Percentiles rank a stretch among this genome's conserved stretches.
Conservation (phyloP, 2,888 invertebrate species). For the Eupsilia transversa region DNA sequence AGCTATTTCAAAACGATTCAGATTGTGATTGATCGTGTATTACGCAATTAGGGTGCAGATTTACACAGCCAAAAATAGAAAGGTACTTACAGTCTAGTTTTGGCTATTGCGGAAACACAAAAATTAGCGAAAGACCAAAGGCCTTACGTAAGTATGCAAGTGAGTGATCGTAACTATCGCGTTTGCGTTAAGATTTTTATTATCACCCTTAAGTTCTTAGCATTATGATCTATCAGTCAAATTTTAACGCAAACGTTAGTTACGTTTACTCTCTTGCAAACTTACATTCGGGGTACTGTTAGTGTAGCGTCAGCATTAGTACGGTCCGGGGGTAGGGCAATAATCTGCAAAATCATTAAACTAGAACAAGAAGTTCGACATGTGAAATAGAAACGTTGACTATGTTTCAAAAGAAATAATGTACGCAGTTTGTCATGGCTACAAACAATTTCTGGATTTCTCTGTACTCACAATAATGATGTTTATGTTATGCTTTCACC, state of each 20-base stretch:
- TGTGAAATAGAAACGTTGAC: neutral
- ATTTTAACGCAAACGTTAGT: too few species aligned
- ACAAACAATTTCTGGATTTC: neutral
- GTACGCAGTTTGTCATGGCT: neutral
- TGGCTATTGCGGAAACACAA: neutral
- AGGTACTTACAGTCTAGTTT: neutral
- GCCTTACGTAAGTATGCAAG: too few species aligned
- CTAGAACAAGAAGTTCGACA: constrained; percentile 29
- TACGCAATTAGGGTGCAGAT: too few species aligned
- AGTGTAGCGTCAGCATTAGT: constrained; percentile 41
- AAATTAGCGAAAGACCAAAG: neutral
- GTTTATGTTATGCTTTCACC: neutral
- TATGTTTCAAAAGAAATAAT: neutral
- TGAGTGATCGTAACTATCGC: too few species aligned
- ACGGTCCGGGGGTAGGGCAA: constrained; percentile 6
- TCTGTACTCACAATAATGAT: neutral
- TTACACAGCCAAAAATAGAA: neutral
- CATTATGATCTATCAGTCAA: too few species aligned
- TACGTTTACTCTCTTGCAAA: too few species aligned
- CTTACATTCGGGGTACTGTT: too few species aligned
- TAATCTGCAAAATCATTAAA: constrained; percentile 50
- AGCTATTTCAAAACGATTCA: too few species aligned
- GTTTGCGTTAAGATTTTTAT: too few species aligned
- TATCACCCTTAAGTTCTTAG: too few species aligned
- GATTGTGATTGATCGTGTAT: too few species aligned